phyloP scores from a whole-genome alignment of 2,113 vertebrate species.

The Ciconia boyciana region DNA sequence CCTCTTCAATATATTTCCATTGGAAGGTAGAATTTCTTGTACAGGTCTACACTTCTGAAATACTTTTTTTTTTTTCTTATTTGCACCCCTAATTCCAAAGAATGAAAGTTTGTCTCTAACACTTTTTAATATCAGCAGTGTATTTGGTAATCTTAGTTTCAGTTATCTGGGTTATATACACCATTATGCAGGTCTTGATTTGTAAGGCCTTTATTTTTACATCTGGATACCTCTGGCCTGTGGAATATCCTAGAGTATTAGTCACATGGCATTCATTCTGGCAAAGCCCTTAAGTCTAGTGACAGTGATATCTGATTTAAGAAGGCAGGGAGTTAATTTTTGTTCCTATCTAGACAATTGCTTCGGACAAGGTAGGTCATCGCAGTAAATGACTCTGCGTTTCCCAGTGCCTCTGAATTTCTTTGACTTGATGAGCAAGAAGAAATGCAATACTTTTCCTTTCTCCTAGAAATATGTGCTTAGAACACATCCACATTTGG shows the following conservation, averaged over 20 bases:
- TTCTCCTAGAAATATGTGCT: background rate
- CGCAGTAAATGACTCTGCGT: background rate
- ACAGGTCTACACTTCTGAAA: background rate
- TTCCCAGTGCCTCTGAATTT: background rate
- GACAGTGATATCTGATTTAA: background rate
- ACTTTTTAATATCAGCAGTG: background rate
- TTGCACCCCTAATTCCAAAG: background rate
- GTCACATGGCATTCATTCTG: background rate
- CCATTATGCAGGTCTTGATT: background rate
- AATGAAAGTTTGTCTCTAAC: background rate
- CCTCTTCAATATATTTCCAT: background rate
- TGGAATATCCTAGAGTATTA: background rate
- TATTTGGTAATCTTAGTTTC: background rate
- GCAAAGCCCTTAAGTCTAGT: background rate
- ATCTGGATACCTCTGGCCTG: background rate
- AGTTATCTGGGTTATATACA: background rate
- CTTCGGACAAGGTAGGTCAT: background rate
- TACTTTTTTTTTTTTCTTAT: background rate
- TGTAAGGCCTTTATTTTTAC: background rate
- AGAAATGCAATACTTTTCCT: background rate
- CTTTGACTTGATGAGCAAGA: background rate
- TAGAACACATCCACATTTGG: background rate
- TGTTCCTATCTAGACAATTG: background rate
- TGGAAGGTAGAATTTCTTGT: background rate
- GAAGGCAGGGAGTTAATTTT: conserved; percentile 15